Evolutionary conservation across 2,113 vertebrate genomes (phyloP), one percentile per base, ranked within the genome.

Genomic region (Terrapene triunguis): DNA sequence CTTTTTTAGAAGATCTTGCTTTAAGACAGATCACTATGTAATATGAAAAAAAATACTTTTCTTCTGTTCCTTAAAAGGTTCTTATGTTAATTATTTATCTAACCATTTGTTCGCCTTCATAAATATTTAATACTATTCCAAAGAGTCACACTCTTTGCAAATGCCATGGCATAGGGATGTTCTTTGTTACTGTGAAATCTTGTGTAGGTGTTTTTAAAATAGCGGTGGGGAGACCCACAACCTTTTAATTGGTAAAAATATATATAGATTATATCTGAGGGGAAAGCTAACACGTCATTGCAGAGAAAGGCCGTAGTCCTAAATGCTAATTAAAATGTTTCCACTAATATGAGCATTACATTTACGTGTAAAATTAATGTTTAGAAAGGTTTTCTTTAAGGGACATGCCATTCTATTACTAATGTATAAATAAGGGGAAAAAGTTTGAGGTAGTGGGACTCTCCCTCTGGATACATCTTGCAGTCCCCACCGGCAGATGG

Each of bases 31-130:
- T 8, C 6, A 32, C 8, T 57, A 1, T 65, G 5, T 5, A 82
- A 22, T 47, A 42, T 47, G 35, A 51, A 84, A 65, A 86, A 86
- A 76, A 82, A 1, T 11, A 47, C 29, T 57, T 78, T 4, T 12
- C 14, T 53, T 89, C 85, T 92, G 44, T 10, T 86, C 38, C 3
- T n/a, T 85, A 62, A 53, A 85, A 76, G 8, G 10, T 92, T 4
- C 3, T 1, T 84, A 10, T 88, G 86, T 96, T 76, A 96, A 92
- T 93, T 91, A 92, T 94, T 72, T 87, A 85, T 93, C 8, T 89
- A 81, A 83, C 13, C 5, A 19, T 55, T 93, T 92, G 14, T 57
- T 93, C 29, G 21, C 3, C 50, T n/a, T 95, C 5, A 3, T 92
- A 93, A 84, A 90, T 88, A 90, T 85, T 85, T 92, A 81, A 54